Evolutionary conservation across 2,888 invertebrate species (phyloP).

Genomic region (Yponomeuta sedellus): DNA sequence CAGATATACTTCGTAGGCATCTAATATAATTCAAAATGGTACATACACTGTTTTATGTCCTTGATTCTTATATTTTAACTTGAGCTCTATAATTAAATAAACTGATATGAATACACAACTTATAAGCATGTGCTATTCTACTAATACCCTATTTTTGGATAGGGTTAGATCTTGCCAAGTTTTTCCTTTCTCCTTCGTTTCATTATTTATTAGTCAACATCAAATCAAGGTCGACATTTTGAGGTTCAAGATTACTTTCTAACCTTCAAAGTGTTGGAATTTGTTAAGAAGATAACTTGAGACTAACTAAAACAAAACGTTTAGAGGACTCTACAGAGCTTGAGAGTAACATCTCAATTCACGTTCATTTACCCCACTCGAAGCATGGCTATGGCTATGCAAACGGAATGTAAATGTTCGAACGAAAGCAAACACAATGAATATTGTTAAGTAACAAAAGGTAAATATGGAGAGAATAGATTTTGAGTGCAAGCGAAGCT

Average conservation of each 20-base stretch:
- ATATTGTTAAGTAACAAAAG: conserved; percentile 48
- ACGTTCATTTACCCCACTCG: conserved; percentile 37
- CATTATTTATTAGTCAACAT: neutral
- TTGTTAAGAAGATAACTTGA: neutral
- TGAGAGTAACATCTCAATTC: conserved; percentile 53
- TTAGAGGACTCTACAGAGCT: conserved; percentile 42
- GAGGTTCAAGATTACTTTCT: neutral
- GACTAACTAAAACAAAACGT: conserved; percentile 38
- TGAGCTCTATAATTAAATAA: too few relatives aligned
- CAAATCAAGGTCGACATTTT: neutral
- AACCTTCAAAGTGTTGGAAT: conserved; percentile 8
- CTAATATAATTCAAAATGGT: too few relatives aligned
- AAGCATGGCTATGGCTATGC: conserved; percentile 33
- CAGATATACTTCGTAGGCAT: too few relatives aligned
- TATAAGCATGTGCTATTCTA: too few relatives aligned
- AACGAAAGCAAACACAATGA: conserved; percentile 50
- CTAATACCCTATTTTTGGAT: too few relatives aligned
- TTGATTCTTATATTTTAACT: too few relatives aligned
- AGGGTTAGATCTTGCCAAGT: too few relatives aligned
- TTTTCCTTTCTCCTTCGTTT: too few relatives aligned
- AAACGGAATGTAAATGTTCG: conserved; percentile 40
- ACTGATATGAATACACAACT: too few relatives aligned
- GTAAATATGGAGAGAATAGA: conserved; percentile 37
- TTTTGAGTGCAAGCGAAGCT: conserved; percentile 30
- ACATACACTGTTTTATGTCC: too few relatives aligned